These are phyloP conservation scores for zebrafish (Danio rerio) DNA, from an alignment of 2,113 vertebrate genomes.

Conservation along the genomic window GRCz12tu NC_133178.1:27089001-27089500, in stretches of 20 bases:
- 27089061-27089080: slow-evolving; percentile 82
- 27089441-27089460: slow-evolving; percentile 39
- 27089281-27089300: slow-evolving; percentile 21
- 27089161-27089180: slow-evolving; percentile 7
- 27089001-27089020: slow-evolving; percentile 83
- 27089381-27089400: slow-evolving; percentile 70
- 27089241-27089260: background rate
- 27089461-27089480: slow-evolving; percentile 56
- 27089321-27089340: slow-evolving; percentile 67
- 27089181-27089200: background rate
- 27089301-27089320: slow-evolving; percentile 44
- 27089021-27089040: slow-evolving; percentile 81
- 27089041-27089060: slow-evolving; percentile 91
- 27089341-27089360: slow-evolving; percentile 71
- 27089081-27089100: slow-evolving; percentile 74
- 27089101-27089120: slow-evolving; percentile 71
- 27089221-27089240: background rate
- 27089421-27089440: slow-evolving; percentile 55
- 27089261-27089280: background rate
- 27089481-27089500: slow-evolving; percentile 71
- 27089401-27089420: slow-evolving; percentile 66
- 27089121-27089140: slow-evolving; percentile 65
- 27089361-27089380: slow-evolving; percentile 67
- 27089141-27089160: background rate
- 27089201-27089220: slow-evolving; percentile 8